Percentiles rank a stretch among this genome's conserved stretches.
Evolutionary conservation across 64 coral and sea anemone genomes (phyloP).

Genomic region (Actinia equina): DNA sequence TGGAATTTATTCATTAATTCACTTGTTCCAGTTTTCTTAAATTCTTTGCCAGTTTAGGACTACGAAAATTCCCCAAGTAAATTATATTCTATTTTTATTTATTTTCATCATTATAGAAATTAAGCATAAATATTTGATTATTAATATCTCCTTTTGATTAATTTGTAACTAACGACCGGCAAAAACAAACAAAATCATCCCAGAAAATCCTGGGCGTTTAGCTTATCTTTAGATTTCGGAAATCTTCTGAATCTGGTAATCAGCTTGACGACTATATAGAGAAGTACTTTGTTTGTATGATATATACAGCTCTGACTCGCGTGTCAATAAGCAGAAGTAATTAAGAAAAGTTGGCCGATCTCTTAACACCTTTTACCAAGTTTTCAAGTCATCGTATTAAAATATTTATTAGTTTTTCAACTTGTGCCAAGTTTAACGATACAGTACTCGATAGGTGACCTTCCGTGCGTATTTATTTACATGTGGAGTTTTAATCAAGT

Average conservation of each 20-base stretch:
- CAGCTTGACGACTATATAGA: not conserved
- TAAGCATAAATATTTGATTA: too few species aligned
- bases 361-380: constrained; percentile 5
- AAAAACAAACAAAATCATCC: too few species aligned
- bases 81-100: too few species aligned
- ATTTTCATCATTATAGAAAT: too few species aligned
- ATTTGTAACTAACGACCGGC: too few species aligned
- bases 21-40: too few species aligned
- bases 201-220: not conserved
- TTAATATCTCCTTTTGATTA: too few species aligned
- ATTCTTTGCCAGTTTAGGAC: too few species aligned
- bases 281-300: not conserved
- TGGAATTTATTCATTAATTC: too few species aligned
- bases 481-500: not conserved
- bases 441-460: too few species aligned
- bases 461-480: too few species aligned
- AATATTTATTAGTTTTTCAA: not conserved
- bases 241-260: constrained; percentile 6
- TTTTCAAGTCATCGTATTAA: constrained; percentile 1
- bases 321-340: not conserved
- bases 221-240: not conserved
- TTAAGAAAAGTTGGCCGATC: constrained; percentile 14
- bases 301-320: not conserved
- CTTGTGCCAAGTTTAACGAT: not conserved
- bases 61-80: too few species aligned